These are phyloP conservation scores for Zaprionus obscuricornis DNA, from an alignment of 2,888 invertebrate species.

Conservation along the genomic window DNA sequence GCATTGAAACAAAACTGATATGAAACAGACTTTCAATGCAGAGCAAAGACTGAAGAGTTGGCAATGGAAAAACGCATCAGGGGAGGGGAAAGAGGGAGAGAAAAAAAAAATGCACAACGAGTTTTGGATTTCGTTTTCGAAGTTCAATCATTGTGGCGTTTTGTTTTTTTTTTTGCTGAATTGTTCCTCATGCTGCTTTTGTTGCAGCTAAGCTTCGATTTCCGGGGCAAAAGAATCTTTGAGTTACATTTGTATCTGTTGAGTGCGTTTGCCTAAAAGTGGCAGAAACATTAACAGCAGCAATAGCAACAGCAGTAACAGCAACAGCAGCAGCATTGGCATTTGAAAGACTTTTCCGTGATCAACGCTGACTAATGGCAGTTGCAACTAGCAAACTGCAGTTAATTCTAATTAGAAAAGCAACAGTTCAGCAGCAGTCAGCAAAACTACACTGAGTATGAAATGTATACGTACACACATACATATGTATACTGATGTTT, in stretches of 20 bases:
- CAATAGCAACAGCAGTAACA: slow-evolving; percentile 3
- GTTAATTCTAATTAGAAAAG: no score
- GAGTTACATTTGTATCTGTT: slow-evolving; percentile 49
- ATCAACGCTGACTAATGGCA: no score
- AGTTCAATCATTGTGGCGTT: slow-evolving; percentile 41
- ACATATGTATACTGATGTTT: no score
- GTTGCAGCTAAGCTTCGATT: slow-evolving; percentile 48
- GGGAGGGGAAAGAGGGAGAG: slow-evolving; percentile 7
- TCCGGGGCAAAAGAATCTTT: slow-evolving; percentile 50
- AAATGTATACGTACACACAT: no score
- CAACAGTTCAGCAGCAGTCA: no score
- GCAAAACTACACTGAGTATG: no score
- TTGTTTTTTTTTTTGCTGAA: slow-evolving; percentile 4
- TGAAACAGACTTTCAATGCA: slow-evolving; percentile 44
- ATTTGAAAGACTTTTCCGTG: no score
- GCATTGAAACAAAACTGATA: slow-evolving; percentile 50
- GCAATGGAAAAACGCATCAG: background rate
- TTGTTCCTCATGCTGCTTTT: slow-evolving; percentile 2
- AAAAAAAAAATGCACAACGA: slow-evolving; percentile 50
- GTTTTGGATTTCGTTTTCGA: slow-evolving; percentile 58
- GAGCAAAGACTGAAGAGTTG: background rate
- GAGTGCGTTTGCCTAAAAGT: no score
- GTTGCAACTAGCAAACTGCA: no score
- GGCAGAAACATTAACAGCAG: background rate
- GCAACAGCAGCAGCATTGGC: slow-evolving; percentile 13